Evolutionary conservation across 1,140 invertebrate genomes (phyloP), one percentile per base, ranked within the genome.

Genomic region (Camponotus pennsylvanicus): DNA sequence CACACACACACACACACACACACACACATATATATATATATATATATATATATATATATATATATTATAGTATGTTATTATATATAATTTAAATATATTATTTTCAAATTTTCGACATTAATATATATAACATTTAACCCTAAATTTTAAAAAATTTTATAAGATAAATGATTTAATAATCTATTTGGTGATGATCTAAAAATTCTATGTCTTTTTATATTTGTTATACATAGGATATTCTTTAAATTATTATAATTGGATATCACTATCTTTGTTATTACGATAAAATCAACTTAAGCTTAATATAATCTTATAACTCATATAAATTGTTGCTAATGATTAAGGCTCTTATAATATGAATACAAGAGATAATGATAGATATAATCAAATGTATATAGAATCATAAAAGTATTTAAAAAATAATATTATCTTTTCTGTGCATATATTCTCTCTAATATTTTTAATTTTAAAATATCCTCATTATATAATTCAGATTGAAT

Each of bases 31-130:
- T n/a, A n/a, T n/a, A n/a, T n/a, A n/a, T n/a, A n/a, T n/a, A n/a
- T n/a, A n/a, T n/a, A n/a, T n/a, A n/a, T n/a, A n/a, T n/a, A n/a
- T n/a, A n/a, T n/a, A n/a, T n/a, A n/a, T 21, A 21, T 21, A 21
- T 21, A 21, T 21, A 27, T 27, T 27, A 27, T 49, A 13, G 15
- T 49, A 11, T 15, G 15, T 49, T 64, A 18, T 34, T 77, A 32
- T 64, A 64, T 4, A 78, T 45, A 34, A 45, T 32, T 61, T 61
- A 83, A 57, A n/a, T 15, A n/a, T 45, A 21, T 18, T 82, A 32
- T 3, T 82, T 32, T 11, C 3, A 70, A 55, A 18, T 82, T 45
- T 45, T 59, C 8, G 0, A 52, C 18, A 61, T 42, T 61, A 57
- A n/a, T 73, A 32, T 45, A n/a, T 73, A 32, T 45, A 57, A n/a